Evolutionary conservation across 2,888 invertebrate genomes (phyloP), one percentile per base, ranked within the genome.

Genomic region (Acanthosepion esculentum): DNA sequence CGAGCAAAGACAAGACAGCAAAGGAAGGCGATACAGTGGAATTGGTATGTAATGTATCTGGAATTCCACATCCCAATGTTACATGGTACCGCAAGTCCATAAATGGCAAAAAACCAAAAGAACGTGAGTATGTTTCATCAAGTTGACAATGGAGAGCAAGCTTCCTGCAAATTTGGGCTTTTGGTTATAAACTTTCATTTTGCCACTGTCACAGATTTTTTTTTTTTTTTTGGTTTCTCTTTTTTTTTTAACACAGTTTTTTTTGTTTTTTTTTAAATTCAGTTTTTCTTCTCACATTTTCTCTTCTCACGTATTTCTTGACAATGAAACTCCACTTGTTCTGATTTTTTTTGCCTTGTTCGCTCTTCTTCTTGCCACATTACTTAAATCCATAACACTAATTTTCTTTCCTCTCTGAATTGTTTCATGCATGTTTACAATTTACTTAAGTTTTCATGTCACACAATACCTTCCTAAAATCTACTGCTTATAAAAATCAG

Each of bases 1-100:
- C 94, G 48, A 94, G 94, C 59, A 59, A 20, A 64, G 94, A 94
- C 41, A 64, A 64, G 59, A 94, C 64, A 55, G 94, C 94, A 55
- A 94, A 94, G 55, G 94, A 94, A 59, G 94, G 94, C 29, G 94
- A 94, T 94, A 94, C 94, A 59, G 59, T 94, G 55, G 55, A 48
- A 53, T 55, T 94, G 53, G 64, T 64, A n/a, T 94, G 94, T 48
- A 94, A 94, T 33, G 94, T 94, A 55, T 55, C 55, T 94, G 94
- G 94, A 94, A 94, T 55, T 15, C 94, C 94, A 55, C 94, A 94
- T 59, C 94, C 94, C 10, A 94, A 94, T 59, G 94, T 94, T 29
- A 94, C 94, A 48, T 94, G 94, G 94, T 94, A 94, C 59, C 94
- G 94, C 20, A 55, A 55, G 41, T 94, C 94, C 29, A 55, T 94